A percentile compares a stretch with the other conserved stretches of the same genome.
Conservation (phyloP, 2,797 vertebrate genomes). For the Typhlichthys subterraneus region DNA sequence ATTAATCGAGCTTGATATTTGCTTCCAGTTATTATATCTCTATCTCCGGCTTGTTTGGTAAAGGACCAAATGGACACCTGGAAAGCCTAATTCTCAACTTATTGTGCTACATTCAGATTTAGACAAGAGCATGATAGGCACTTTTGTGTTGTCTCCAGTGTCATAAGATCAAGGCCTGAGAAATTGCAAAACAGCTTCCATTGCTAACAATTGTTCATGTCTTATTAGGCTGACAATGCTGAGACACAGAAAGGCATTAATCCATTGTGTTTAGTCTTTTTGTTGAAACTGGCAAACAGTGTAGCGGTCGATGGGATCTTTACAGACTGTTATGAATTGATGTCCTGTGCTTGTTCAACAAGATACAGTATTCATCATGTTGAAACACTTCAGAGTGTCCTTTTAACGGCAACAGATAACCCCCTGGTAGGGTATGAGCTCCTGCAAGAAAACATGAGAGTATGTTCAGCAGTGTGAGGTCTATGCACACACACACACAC, state of each 20-base stretch:
- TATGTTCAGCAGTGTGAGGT: conserved; percentile 66
- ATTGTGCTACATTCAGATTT: conserved; percentile 48
- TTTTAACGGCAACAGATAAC: conserved; percentile 55
- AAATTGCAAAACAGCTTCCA: conserved; percentile 22
- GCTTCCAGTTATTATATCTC: conserved; percentile 22
- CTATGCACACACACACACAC: conserved; percentile 19
- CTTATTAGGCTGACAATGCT: background rate
- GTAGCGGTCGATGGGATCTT: conserved; percentile 29
- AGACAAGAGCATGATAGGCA: conserved; percentile 21
- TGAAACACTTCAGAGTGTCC: conserved; percentile 53
- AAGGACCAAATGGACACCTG: conserved; percentile 27
- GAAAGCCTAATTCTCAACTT: conserved; percentile 7
- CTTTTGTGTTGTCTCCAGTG: conserved; percentile 34
- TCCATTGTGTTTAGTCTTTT: conserved; percentile 4
- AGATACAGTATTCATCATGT: conserved; percentile 65
- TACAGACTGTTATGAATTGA: conserved; percentile 29
- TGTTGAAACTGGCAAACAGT: conserved; percentile 35
- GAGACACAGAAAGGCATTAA: background rate
- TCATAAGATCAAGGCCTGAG: conserved; percentile 27
- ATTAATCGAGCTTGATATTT: conserved; percentile 55
- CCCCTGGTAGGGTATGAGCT: conserved; percentile 48
- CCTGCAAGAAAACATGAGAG: conserved; percentile 54
- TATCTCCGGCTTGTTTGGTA: conserved; percentile 30
- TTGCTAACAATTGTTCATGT: background rate
- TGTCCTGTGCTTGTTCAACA: conserved; percentile 58